phyloP scores from a whole-genome alignment of 2,888 invertebrate species.

The Trissolcus japonicus region DNA sequence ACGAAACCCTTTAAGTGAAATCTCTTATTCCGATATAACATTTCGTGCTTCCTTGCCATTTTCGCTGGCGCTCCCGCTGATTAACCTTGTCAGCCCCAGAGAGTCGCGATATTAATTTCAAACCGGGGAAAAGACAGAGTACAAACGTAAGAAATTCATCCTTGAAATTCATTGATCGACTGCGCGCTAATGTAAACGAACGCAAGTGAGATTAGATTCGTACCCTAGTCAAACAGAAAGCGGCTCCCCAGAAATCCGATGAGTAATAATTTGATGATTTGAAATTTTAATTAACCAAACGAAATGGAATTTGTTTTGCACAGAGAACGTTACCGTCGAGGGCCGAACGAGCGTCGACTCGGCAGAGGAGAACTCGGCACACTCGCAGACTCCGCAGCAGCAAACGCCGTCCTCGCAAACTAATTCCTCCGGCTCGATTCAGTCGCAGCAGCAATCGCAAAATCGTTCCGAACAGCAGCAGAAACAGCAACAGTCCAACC shows the following conservation, averaged over 20 bases:
- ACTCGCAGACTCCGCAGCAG: slow-evolving; percentile 70
- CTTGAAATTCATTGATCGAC: slow-evolving; percentile 52
- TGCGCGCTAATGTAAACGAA: slow-evolving; percentile 23
- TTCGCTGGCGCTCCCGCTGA: slow-evolving; percentile 66
- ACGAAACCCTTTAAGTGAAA: slow-evolving; percentile 76
- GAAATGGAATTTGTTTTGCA: slow-evolving; percentile 12
- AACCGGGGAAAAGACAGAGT: slow-evolving; percentile 59
- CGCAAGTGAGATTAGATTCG: slow-evolving; percentile 19
- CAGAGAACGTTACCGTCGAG: slow-evolving; percentile 72
- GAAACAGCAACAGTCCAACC: slow-evolving; percentile 74
- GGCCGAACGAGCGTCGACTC: slow-evolving; percentile 71
- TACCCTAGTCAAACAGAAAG: too few species aligned
- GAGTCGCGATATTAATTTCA: slow-evolving; percentile 76
- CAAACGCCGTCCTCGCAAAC: slow-evolving; percentile 70
- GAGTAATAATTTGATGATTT: neutral
- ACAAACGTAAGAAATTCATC: slow-evolving; percentile 56
- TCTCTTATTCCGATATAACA: slow-evolving; percentile 76
- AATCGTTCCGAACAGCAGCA: slow-evolving; percentile 70
- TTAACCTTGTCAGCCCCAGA: slow-evolving; percentile 76
- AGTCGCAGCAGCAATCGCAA: slow-evolving; percentile 65
- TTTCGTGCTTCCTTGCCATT: slow-evolving; percentile 64
- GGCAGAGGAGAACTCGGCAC: slow-evolving; percentile 72
- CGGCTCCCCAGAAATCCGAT: neutral
- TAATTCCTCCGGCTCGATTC: slow-evolving; percentile 62
- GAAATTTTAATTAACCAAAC: neutral